Base-by-base conservation (phyloP, 2,113 vertebrate genomes). In the Larimichthys polyactis region DNA sequence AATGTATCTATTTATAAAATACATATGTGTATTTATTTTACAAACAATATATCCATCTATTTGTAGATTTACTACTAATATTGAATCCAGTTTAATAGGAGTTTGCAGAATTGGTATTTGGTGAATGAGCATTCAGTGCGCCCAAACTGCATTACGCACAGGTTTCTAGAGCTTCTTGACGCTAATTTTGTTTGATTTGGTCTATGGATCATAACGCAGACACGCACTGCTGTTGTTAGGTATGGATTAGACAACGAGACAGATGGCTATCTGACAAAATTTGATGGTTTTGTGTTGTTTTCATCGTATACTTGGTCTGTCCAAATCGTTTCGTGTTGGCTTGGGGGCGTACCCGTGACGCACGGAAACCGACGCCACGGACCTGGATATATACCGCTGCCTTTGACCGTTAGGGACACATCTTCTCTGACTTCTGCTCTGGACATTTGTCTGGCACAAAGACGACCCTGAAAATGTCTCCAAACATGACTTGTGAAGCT, bases 231-330 rank as follows among this genome's bases (percentile, higher is more conserved):
- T 82, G 83, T 85, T 87, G 86, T 89, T 54, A 87, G 27, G 89
- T 86, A 63, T 87, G 85, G 84, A 89, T 88, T 88, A 87, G 65
- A 78, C 44, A 8, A 51, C 32, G 70, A 86, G 82, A 93, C 95
- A 95, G 95, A 95, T 95, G 95, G 93, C 82, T 91, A 92, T 93
- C 81, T 77, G 75, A 24, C 46, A 52, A 71, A 77, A 89, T 71
- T 12, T 80, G 51, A 85, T 82, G 83, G 83, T 57, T 85, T 87
- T 86, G 83, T 86, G 83, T 90, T 93, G 90, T 90, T 94, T 91
- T 79, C 58, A 64, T 89, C n/a, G 9, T 72, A 76, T 72, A 78
- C 70, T 51, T 75, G 60, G 71, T 60, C 79, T 49, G n/a, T 86
- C 68, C 77, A 81, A 89, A 83, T 86, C 63, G 77, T 86, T 89